These are phyloP conservation scores for Drosophila gunungcola DNA, from an alignment of 1,140 invertebrate genomes.

Conservation along the genomic window DNA sequence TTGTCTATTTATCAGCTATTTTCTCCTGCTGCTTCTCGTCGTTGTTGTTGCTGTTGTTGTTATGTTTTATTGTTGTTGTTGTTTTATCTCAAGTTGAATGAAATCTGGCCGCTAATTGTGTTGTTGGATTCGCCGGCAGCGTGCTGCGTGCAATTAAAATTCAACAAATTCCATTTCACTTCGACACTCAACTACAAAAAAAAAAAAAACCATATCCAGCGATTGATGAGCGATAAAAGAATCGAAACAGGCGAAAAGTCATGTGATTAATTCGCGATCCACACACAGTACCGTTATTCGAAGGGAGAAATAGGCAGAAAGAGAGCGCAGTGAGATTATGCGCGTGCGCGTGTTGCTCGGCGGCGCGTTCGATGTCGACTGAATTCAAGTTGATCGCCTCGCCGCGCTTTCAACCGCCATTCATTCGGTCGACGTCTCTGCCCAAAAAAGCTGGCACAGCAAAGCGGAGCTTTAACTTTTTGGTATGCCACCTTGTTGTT, in stretches of 20 bases:
- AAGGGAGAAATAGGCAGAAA: not conserved
- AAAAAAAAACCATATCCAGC: constrained; percentile 20
- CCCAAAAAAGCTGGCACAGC: constrained; percentile 12
- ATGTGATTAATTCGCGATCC: constrained; percentile 1
- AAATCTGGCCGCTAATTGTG: constrained; percentile 35
- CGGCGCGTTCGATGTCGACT: constrained; percentile 56
- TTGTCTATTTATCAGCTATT: constrained; percentile 59
- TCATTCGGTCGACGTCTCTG: constrained; percentile 11
- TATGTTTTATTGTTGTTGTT: constrained; percentile 24
- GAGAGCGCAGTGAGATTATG: constrained; percentile 6
- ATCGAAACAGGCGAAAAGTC: constrained; percentile 10
- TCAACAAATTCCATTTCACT: constrained; percentile 79
- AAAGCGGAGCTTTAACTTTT: constrained; percentile 48
- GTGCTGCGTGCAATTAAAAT: constrained; percentile 77
- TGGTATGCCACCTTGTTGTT: constrained; percentile 44
- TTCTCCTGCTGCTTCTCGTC: constrained; percentile 44
- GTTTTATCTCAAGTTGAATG: constrained; percentile 58
- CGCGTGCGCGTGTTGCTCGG: constrained; percentile 46
- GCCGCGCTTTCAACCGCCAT: constrained; percentile 25
- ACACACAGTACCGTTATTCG: constrained; percentile 58
- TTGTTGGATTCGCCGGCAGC: constrained; percentile 39
- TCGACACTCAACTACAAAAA: constrained; percentile 46
- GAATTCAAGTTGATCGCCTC: constrained; percentile 27
- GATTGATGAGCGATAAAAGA: constrained; percentile 33
- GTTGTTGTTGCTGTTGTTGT: constrained; percentile 5